These are phyloP conservation scores for Strix aluco DNA, from an alignment of 2,113 vertebrate genomes.

Conservation along the genomic window DNA sequence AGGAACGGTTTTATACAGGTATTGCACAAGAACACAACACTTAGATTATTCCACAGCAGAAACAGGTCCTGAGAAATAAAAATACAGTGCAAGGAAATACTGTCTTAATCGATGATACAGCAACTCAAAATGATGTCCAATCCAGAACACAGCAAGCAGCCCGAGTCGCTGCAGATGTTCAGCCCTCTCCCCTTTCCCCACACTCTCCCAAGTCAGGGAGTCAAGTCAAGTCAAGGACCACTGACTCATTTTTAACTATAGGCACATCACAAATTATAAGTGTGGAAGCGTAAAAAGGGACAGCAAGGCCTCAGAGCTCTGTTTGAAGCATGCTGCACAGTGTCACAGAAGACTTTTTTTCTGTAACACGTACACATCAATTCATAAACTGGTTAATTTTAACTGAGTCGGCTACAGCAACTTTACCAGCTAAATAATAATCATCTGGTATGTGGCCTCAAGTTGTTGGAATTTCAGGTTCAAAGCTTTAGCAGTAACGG, in stretches of 20 bases:
- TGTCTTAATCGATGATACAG: neutral
- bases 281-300: neutral
- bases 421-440: neutral
- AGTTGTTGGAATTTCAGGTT: neutral
- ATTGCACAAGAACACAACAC: slow-evolving; percentile 25
- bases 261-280: neutral
- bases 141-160: neutral
- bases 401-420: neutral
- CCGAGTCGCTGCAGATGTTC: neutral
- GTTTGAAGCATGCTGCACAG: neutral
- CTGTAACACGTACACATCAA: accelerated
- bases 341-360: accelerated
- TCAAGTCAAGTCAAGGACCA: neutral
- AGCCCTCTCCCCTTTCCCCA: neutral
- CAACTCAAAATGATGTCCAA: neutral
- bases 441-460: neutral
- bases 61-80: neutral
- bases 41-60: neutral
- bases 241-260: neutral
- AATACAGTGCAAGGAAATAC: neutral
- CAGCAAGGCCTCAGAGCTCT: neutral
- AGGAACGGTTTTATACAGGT: slow-evolving; percentile 25
- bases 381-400: neutral
- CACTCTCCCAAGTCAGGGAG: neutral
- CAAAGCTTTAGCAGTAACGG: neutral